phyloP scores from a whole-genome alignment of 2,888 invertebrate species.

The Himalopsyche japonica region DNA sequence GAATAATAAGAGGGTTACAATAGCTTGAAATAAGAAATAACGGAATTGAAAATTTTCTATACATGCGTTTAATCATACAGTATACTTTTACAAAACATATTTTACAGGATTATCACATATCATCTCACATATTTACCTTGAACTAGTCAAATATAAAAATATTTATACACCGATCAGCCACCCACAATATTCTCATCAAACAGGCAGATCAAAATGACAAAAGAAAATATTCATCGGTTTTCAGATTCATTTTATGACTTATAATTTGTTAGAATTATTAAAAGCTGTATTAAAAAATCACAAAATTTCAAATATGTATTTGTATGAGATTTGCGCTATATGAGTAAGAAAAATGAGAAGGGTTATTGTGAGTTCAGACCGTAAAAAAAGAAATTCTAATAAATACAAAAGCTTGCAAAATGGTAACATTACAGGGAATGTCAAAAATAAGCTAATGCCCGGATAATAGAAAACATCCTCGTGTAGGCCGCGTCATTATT shows the following conservation, averaged over 20 bases:
- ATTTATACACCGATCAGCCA: background rate
- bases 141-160: background rate
- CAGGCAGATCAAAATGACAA: too few relatives aligned
- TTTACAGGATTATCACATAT: background rate
- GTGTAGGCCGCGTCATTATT: background rate
- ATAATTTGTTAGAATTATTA: too few relatives aligned
- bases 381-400: background rate
- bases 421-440: background rate
- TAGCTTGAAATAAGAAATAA: background rate
- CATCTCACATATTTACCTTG: slow-evolving; percentile 1
- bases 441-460: background rate
- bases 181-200: background rate
- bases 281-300: too few relatives aligned
- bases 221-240: too few relatives aligned
- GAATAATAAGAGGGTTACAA: too few relatives aligned
- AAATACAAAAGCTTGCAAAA: background rate
- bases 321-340: too few relatives aligned
- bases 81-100: background rate
- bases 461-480: background rate
- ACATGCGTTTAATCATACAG: background rate
- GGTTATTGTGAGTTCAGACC: background rate
- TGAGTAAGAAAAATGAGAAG: background rate
- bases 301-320: too few relatives aligned
- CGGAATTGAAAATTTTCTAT: background rate
- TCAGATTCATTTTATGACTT: too few relatives aligned